phyloP scores from a whole-genome alignment of 1,140 invertebrate species.

The Tetramorium alpestre region DNA sequence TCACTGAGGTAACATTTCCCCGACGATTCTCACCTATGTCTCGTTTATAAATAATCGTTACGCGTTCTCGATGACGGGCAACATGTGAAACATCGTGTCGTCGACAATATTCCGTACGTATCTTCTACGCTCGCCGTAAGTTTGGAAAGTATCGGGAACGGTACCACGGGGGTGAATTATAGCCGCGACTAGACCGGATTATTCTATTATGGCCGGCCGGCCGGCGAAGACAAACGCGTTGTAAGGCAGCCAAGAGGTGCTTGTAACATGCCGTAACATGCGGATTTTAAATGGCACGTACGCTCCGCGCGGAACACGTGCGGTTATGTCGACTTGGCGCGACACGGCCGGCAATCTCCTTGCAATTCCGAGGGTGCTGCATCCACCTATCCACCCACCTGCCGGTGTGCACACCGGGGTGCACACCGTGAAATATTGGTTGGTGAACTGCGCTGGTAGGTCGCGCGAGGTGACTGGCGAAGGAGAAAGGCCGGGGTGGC shows the following conservation, averaged over 20 bases:
- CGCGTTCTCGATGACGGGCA: neutral
- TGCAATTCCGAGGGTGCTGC: conserved; percentile 46
- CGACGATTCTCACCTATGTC: no score
- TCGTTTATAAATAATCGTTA: neutral
- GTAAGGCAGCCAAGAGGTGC: conserved; percentile 20
- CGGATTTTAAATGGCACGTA: conserved; percentile 49
- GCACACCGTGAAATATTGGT: conserved; percentile 61
- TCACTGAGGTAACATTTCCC: neutral
- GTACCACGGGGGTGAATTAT: conserved; percentile 27
- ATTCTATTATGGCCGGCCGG: conserved; percentile 39
- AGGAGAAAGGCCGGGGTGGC: neutral
- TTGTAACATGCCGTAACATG: conserved; percentile 17
- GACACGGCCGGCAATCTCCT: conserved; percentile 34
- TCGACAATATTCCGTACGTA: conserved; percentile 26
- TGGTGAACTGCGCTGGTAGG: conserved; percentile 43
- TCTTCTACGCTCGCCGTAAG: neutral
- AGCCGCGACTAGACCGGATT: conserved; percentile 37
- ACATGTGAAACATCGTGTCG: neutral
- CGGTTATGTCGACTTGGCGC: conserved; percentile 39
- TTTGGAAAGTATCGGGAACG: conserved; percentile 27
- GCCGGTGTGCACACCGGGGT: neutral
- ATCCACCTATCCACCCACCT: neutral
- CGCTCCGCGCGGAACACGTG: conserved; percentile 34
- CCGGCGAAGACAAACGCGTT: conserved; percentile 41
- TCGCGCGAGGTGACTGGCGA: neutral